Conservation (phyloP, 2,797 vertebrate genomes). For the Nasua narica region DNA sequence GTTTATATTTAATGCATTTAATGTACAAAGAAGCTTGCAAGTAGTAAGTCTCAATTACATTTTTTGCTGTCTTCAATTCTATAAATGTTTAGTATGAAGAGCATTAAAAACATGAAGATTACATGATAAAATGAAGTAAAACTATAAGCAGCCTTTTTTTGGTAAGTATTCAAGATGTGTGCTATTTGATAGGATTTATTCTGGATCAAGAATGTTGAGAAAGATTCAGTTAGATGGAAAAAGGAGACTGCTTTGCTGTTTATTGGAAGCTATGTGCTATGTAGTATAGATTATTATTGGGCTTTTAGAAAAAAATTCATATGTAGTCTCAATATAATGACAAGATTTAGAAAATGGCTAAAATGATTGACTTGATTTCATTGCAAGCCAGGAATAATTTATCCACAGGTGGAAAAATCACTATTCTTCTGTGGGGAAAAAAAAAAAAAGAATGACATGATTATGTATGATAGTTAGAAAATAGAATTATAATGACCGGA, state of each 20-base stretch:
- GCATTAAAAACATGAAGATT: neutral
- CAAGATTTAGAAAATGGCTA: slow-evolving; percentile 38
- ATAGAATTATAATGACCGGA: slow-evolving; percentile 4
- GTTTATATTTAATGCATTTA: slow-evolving; percentile 38
- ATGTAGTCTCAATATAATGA: slow-evolving; percentile 4
- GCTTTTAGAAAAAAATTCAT: slow-evolving; percentile 15
- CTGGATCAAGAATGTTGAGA: neutral
- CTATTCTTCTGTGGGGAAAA: neutral
- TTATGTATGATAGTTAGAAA: neutral
- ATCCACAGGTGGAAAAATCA: slow-evolving; percentile 25
- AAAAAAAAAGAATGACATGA: neutral
- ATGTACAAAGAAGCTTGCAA: neutral
- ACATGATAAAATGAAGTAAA: neutral
- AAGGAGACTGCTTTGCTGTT: neutral
- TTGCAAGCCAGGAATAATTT: slow-evolving; percentile 45
- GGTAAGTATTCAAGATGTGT: neutral
- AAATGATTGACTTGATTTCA: slow-evolving; percentile 42
- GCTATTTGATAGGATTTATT: slow-evolving; percentile 36
- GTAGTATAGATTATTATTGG: slow-evolving; percentile 24
- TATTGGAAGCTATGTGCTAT: slow-evolving; percentile 6
- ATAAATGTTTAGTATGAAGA: slow-evolving; percentile 17
- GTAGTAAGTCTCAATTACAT: neutral
- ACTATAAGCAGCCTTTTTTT: neutral
- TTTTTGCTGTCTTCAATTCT: slow-evolving; percentile 16
- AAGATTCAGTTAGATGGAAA: neutral